phyloP scores from a whole-genome alignment of 2,113 vertebrate species.

The Atherinomorus stipes region DNA sequence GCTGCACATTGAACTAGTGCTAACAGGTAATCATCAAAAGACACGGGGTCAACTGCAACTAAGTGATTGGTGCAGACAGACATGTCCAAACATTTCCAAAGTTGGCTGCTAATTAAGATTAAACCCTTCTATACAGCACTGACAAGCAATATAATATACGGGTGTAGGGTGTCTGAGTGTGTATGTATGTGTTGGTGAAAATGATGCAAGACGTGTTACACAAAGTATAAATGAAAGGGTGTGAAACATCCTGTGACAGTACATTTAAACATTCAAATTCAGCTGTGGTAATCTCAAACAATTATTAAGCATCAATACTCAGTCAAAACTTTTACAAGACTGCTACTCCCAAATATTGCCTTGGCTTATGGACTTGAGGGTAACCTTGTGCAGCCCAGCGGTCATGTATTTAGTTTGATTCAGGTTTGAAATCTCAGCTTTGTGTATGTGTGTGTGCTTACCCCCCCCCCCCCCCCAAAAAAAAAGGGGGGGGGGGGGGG shows the following conservation, averaged over 20 bases:
- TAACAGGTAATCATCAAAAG: constrained; percentile 29
- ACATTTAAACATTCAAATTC: constrained; percentile 17
- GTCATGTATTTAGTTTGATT: not conserved
- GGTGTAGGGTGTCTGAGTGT: constrained; percentile 22
- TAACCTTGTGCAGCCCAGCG: not conserved
- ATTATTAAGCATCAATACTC: not conserved
- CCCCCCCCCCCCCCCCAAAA: too few species aligned
- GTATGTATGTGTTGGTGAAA: not conserved
- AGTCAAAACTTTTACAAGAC: not conserved
- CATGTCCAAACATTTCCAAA: constrained; percentile 67
- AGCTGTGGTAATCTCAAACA: not conserved
- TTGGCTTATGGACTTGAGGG: not conserved
- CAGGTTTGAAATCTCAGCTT: not conserved
- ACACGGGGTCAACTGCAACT: constrained; percentile 41
- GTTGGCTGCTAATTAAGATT: constrained; percentile 67
- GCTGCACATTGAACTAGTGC: constrained; percentile 43
- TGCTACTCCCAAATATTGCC: not conserved
- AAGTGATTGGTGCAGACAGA: constrained; percentile 66
- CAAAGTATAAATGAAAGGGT: constrained; percentile 21
- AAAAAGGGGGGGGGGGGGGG: too few species aligned
- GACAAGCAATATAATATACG: constrained; percentile 44
- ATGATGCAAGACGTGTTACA: constrained; percentile 17
- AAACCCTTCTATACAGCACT: constrained; percentile 46
- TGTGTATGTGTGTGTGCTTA: not conserved
- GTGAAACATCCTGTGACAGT: constrained; percentile 39